Percentiles rank a stretch among this genome's conserved stretches.
phyloP scores from a whole-genome alignment of 2,888 invertebrate genomes.

The Allolobophora icterica region DNA sequence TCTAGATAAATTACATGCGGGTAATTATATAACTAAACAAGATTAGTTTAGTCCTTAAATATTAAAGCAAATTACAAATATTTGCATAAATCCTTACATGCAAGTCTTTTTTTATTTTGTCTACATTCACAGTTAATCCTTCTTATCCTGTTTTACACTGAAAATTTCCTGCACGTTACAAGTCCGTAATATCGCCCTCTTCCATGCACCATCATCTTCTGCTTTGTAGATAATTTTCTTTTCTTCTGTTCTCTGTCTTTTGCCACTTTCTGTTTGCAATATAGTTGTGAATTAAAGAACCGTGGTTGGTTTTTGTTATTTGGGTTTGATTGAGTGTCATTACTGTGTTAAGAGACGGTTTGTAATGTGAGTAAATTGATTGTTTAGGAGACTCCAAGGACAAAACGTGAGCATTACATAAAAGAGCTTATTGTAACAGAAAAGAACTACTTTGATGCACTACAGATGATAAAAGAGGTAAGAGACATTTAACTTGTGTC shows the following conservation, averaged over 20 bases:
- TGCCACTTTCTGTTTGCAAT: neutral
- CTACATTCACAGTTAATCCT: too few species aligned
- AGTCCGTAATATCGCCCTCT: neutral
- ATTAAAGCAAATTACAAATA: neutral
- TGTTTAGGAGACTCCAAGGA: conserved; percentile 42
- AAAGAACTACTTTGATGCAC: conserved; percentile 86
- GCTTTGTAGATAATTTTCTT: neutral
- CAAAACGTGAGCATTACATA: conserved; percentile 87
- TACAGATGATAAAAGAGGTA: conserved; percentile 73
- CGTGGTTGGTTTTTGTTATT: neutral
- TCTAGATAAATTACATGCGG: neutral
- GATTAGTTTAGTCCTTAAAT: neutral
- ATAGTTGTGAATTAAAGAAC: neutral
- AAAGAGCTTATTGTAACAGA: conserved; percentile 93
- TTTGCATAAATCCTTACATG: neutral
- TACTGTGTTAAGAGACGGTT: neutral
- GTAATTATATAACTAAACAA: neutral
- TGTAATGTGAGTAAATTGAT: conserved; percentile 12
- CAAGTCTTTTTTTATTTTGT: too few species aligned
- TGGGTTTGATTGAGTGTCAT: neutral
- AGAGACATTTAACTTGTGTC: conserved; percentile 32
- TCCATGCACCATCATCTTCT: neutral
- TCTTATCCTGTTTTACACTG: neutral
- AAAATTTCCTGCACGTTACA: neutral
- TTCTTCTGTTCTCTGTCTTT: neutral